Percentiles rank a stretch among this genome's conserved stretches.
phyloP scores from a whole-genome alignment of 2,888 invertebrate genomes.

The Clostera curtula region DNA sequence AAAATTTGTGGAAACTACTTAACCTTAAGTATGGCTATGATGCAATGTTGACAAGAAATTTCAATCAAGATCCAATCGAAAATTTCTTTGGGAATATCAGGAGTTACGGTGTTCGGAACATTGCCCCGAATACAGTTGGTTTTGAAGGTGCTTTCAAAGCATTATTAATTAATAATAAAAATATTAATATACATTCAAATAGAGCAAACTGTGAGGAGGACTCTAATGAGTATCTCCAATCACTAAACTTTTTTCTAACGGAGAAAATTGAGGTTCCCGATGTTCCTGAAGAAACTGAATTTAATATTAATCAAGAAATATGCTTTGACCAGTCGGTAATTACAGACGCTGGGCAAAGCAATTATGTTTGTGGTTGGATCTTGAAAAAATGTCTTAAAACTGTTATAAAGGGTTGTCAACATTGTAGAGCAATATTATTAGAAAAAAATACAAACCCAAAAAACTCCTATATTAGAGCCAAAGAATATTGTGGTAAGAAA shows the following conservation, averaged over 20 bases:
- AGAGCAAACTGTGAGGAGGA: conserved; percentile 15
- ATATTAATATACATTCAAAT: conserved; percentile 7
- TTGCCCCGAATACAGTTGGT: conserved; percentile 10
- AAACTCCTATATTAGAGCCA: conserved; percentile 3
- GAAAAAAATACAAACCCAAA: neutral
- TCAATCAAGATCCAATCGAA: conserved; percentile 21
- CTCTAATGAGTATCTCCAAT: conserved; percentile 7
- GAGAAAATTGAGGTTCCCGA: neutral
- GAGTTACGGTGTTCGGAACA: conserved; percentile 16
- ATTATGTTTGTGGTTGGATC: conserved; percentile 8
- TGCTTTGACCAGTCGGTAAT: neutral
- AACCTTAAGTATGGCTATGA: conserved; percentile 17
- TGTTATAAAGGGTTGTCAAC: no score
- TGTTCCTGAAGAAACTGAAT: conserved; percentile 5
- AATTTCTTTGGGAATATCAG: conserved; percentile 23
- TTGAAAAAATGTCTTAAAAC: no score
- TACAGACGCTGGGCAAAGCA: conserved; percentile 7
- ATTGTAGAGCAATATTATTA: conserved; percentile 4
- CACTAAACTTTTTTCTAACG: conserved; percentile 6
- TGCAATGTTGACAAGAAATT: conserved; percentile 15
- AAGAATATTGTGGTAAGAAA: conserved; percentile 5
- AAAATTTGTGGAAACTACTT: conserved; percentile 19
- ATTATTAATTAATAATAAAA: conserved; percentile 16
- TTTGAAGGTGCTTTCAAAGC: conserved; percentile 20
- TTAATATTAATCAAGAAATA: conserved; percentile 4